A percentile compares a stretch with the other conserved stretches of the same genome.
These are phyloP conservation scores for Eremobia ochroleuca DNA, from an alignment of 2,888 invertebrate species.

Conservation along the genomic window DNA sequence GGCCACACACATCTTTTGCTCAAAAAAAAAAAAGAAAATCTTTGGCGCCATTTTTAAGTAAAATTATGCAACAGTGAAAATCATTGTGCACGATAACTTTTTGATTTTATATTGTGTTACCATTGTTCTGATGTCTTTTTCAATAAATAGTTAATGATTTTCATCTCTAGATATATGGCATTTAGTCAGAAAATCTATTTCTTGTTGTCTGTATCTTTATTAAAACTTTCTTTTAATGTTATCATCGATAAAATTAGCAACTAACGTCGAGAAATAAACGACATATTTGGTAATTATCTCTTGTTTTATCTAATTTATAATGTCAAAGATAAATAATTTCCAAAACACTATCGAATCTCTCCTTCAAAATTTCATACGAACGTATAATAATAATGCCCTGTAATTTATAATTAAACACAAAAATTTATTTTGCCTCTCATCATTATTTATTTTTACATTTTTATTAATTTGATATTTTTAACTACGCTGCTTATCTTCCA, in stretches of 20 bases:
- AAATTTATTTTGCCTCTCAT: slow-evolving; percentile 1
- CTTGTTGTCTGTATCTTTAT: slow-evolving; percentile 54
- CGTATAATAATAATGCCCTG: slow-evolving; percentile 53
- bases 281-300: slow-evolving; percentile 61
- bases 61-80: slow-evolving; percentile 58
- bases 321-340: slow-evolving; percentile 31
- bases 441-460: slow-evolving; percentile 5
- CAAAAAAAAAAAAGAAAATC: not conserved
- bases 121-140: slow-evolving; percentile 62
- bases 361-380: slow-evolving; percentile 35
- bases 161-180: slow-evolving; percentile 66
- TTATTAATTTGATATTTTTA: slow-evolving; percentile 1
- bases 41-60: slow-evolving; percentile 24
- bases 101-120: slow-evolving; percentile 65
- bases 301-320: slow-evolving; percentile 35
- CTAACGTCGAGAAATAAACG: slow-evolving; percentile 62
- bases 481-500: slow-evolving; percentile 18
- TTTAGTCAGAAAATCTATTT: slow-evolving; percentile 63
- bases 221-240: slow-evolving; percentile 49
- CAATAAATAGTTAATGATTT: slow-evolving; percentile 62
- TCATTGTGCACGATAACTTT: slow-evolving; percentile 66
- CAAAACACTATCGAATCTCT: slow-evolving; percentile 32
- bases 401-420: slow-evolving; percentile 52
- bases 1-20: slow-evolving; percentile 8
- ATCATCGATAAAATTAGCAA: slow-evolving; percentile 61